Percentiles rank a stretch among this genome's conserved stretches.
Conservation (phyloP, 1,140 invertebrate species). For the Pissodes strobi region DNA sequence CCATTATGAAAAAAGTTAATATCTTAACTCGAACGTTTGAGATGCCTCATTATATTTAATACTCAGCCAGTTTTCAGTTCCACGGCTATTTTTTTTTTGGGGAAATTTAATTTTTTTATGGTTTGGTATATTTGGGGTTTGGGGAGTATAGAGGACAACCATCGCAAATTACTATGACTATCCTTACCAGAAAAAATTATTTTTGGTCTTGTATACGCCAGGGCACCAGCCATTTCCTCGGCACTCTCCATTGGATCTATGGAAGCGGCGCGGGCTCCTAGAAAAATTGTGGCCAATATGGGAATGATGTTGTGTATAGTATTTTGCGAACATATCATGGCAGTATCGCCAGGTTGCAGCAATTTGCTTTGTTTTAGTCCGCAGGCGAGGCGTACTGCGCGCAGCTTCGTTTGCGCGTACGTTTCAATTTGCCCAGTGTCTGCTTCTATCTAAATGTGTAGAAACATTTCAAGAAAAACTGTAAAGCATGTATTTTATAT, state of each 20-base stretch:
- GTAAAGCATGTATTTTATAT: too few species aligned
- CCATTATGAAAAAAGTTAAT: too few species aligned
- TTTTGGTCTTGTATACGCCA: constrained; percentile 11
- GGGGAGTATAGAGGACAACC: too few species aligned
- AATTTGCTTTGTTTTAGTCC: constrained; percentile 46
- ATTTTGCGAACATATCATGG: constrained; percentile 53
- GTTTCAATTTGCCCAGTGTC: constrained; percentile 53
- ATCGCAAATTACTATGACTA: too few species aligned
- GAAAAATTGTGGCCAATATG: constrained; percentile 49
- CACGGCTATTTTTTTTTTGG: too few species aligned
- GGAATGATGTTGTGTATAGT: constrained; percentile 52
- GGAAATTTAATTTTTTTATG: too few species aligned
- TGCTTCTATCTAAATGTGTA: constrained; percentile 58
- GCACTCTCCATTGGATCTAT: constrained; percentile 40
- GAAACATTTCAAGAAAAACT: too few species aligned
- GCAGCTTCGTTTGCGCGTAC: constrained; percentile 43
- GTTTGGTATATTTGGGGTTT: too few species aligned
- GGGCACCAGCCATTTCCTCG: constrained; percentile 26
- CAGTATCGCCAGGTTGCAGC: constrained; percentile 47
- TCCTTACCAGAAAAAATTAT: constrained; percentile 20
- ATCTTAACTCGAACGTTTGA: too few species aligned
- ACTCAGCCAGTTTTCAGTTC: too few species aligned
- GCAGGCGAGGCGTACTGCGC: constrained; percentile 50
- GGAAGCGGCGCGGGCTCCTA: constrained; percentile 41
- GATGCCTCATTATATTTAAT: too few species aligned